A percentile compares a stretch with the other conserved stretches of the same genome.
Evolutionary conservation across 2,113 vertebrate genomes (phyloP).

Genomic region (Lontra canadensis): DNA sequence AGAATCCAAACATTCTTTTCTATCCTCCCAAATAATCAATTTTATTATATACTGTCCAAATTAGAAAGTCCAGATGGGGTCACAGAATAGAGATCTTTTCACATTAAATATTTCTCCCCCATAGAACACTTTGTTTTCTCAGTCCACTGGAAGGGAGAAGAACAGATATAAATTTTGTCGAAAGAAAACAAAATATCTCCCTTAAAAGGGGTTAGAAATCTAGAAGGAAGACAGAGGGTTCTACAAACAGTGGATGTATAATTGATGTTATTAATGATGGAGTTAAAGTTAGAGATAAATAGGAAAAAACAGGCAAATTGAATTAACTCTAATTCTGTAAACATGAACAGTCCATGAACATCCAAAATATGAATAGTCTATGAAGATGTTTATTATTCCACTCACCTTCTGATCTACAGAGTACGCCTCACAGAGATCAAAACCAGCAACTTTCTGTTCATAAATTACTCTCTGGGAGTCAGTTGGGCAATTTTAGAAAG

Average conservation of each 20-base stretch:
- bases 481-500: not conserved
- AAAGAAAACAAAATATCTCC: constrained; percentile 70
- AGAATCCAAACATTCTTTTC: constrained; percentile 25
- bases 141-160: constrained; percentile 2
- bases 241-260: constrained; percentile 7
- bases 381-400: not conserved
- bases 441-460: constrained; percentile 3
- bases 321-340: constrained; percentile 10
- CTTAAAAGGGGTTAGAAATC: constrained; percentile 63
- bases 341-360: not conserved
- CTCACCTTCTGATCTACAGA: not conserved
- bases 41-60: constrained; percentile 50
- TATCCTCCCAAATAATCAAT: constrained; percentile 16
- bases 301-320: constrained; percentile 26
- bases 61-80: constrained; percentile 53
- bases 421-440: not conserved
- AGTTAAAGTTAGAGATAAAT: constrained; percentile 43
- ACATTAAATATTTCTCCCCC: constrained; percentile 59
- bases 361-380: not conserved
- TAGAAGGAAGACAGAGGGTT: constrained; percentile 10
- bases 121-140: constrained; percentile 71
- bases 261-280: constrained; percentile 1
- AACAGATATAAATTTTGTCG: constrained; percentile 75
- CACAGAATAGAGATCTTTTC: constrained; percentile 39
- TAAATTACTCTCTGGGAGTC: not conserved